These are phyloP conservation scores for Hippocampus zosterae DNA, from an alignment of 2,113 vertebrate genomes.

Conservation along the genomic window DNA sequence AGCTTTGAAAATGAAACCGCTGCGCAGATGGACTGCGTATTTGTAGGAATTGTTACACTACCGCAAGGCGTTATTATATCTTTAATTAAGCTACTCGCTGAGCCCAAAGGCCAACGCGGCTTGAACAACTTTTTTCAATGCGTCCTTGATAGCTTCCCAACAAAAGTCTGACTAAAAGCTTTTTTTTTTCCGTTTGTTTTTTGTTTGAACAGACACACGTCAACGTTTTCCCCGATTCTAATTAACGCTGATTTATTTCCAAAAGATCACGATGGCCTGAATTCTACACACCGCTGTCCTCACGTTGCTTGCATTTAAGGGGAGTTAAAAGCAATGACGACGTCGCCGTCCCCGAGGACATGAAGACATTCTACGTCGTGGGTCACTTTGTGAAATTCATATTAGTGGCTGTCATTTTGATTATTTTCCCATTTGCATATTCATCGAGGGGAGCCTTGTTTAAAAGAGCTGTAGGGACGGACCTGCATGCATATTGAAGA, in stretches of 20 bases:
- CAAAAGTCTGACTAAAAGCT: slow-evolving; percentile 12
- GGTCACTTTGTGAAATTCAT: slow-evolving; percentile 50
- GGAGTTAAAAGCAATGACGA: slow-evolving; percentile 4
- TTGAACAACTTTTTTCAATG: slow-evolving; percentile 2
- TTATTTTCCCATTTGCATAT: slow-evolving; percentile 55
- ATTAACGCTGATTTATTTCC: slow-evolving; percentile 7
- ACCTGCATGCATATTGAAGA: slow-evolving; percentile 27
- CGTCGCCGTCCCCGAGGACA: slow-evolving; percentile 21
- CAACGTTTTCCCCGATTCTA: neutral
- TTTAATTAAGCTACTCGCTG: slow-evolving; percentile 9
- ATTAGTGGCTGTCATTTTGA: slow-evolving; percentile 36
- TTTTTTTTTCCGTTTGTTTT: neutral
- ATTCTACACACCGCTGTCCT: slow-evolving; percentile 3
- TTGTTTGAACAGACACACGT: neutral
- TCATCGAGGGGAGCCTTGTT: slow-evolving; percentile 41
- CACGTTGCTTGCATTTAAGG: no score
- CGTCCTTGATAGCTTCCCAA: slow-evolving; percentile 28
- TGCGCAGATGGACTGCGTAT: slow-evolving; percentile 5
- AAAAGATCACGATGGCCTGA: slow-evolving; percentile 19
- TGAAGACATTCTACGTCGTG: slow-evolving; percentile 31
- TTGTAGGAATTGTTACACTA: neutral
- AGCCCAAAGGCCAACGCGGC: slow-evolving; percentile 3
- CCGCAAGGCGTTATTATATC: neutral
- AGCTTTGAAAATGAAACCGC: slow-evolving; percentile 10
- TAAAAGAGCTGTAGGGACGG: slow-evolving; percentile 34